Evolutionary conservation across 2,888 invertebrate species (phyloP), one percentile per base, ranked within the genome.

Genomic region (Urechis unicinctus): DNA sequence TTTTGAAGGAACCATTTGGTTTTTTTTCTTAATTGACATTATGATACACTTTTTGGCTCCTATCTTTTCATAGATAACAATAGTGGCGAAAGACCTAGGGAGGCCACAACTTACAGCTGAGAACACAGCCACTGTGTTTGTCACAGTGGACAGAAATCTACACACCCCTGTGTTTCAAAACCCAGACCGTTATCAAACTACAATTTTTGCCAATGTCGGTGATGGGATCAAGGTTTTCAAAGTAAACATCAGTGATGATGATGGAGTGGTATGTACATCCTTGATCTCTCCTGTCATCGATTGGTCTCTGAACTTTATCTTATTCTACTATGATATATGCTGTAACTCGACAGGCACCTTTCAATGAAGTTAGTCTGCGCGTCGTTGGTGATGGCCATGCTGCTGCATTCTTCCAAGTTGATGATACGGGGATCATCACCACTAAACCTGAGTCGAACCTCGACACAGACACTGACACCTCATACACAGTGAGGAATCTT

Each of bases 61-160:
- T 25, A 51, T 49, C 13, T 30, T 29, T 51, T 29, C 47, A 29
- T 57, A 68, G 59, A 66, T 93, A n/a, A 83, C 82, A 67, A 83
- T 91, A 1, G 83, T 84, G 65, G 94, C 91, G 0, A 82, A 84
- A 0, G 95, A 95, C 79, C 85, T 85, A 62, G 95, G 94, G 1
- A 88, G 89, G 5, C 93, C 93, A 0, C 85, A 90, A 0, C 88
- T 88, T 72, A 84, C 84, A 43, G 90, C 91, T 72, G 86, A 88
- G 70, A 84, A 87, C 0, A 80, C 81, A 0, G 84, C 69, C 28
- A 63, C 61, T 9, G 67, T 73, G 4, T 63, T 62, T 21, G 69
- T 73, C 21, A 45, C 44, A 41, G 59, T 59, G 4, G 61, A 65
- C 48, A 57, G 69, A 31, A 70, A 69, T 47, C 58, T 62, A 45